A percentile compares a stretch with the other conserved stretches of the same genome.
These are phyloP conservation scores for Mirza zaza DNA, from an alignment of 2,113 vertebrate species.

Conservation along the genomic window DNA sequence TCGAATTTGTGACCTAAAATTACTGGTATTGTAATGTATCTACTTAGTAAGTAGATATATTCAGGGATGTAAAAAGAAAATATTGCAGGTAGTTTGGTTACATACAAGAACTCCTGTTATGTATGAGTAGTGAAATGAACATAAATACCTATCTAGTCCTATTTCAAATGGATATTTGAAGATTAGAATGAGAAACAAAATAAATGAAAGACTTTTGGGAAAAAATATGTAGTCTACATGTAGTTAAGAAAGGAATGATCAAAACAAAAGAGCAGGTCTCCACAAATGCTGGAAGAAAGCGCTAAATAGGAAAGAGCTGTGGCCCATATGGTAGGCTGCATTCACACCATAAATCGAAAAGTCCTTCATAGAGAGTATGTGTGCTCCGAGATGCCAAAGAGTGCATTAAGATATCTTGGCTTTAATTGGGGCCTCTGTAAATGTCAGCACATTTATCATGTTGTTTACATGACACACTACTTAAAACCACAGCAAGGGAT, in stretches of 20 bases:
- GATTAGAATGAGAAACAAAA: slow-evolving; percentile 37
- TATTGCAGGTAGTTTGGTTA: neutral
- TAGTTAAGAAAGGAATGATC: slow-evolving; percentile 15
- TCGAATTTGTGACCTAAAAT: neutral
- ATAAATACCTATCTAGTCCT: neutral
- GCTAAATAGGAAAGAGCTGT: neutral
- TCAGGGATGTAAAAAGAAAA: neutral
- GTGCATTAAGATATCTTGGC: slow-evolving; percentile 65
- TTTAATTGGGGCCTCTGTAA: slow-evolving; percentile 49
- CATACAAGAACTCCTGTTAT: neutral
- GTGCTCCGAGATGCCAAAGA: slow-evolving; percentile 55
- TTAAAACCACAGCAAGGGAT: slow-evolving; percentile 57
- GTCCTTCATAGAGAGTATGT: neutral
- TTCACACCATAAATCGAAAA: slow-evolving; percentile 37
- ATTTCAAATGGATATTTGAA: slow-evolving; percentile 2
- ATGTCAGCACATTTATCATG: slow-evolving; percentile 63
- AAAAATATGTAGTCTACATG: neutral
- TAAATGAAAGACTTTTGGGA: neutral
- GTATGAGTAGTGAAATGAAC: neutral
- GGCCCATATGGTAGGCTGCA: neutral
- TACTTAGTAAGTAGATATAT: neutral
- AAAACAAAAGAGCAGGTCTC: slow-evolving; percentile 12
- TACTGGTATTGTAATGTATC: neutral
- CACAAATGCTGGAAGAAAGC: neutral
- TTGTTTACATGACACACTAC: neutral